Base-by-base conservation (phyloP, 2,888 invertebrate species). In the Xanthorhoe designata region DNA sequence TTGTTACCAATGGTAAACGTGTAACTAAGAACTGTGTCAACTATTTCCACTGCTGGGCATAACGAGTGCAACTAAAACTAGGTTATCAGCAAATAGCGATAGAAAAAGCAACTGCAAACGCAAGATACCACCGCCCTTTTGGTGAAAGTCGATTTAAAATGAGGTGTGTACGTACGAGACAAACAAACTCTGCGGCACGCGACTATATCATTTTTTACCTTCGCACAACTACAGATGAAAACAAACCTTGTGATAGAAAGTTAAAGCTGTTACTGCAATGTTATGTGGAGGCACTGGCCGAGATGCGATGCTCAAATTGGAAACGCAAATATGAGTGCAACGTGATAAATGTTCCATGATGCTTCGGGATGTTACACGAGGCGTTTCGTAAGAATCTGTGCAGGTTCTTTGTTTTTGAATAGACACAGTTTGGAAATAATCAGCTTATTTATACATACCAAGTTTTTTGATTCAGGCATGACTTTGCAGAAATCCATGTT, bases 121-220 rank as follows among this genome's bases (percentile, higher is more conserved):
- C 66, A 57, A 74, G 70, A 63, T 66, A 80, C 83, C 84, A 79
- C 77, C 81, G 87, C 87, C 89, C 88, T 89, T 88, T 86, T 76
- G 88, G 90, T 88, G 90, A 91, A 91, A 91, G 90, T 90, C 79
- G 85, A 84, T 86, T 86, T 84, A 86, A 84, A 86, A 84, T 80
- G 83, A 87, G 84, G 83, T 83, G 80, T 81, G 80, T 82, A 81
- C 81, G 78, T 75, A 79, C 80, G 81, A 78, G 77, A 85, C 82
- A 82, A 85, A 85, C 81, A 83, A 82, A 83, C 81, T 79, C 76
- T 74, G 73, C 74, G 78, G 80, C 85, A 84, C 82, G 85, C 83
- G 84, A 84, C 84, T 79, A 76, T 75, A 73, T 78, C 76, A 80
- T 79, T 82, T 81, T 79, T 80, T 78, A 77, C 73, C 69, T 77